These are phyloP conservation scores for Mechanitis mazaeus DNA, from an alignment of 2,888 invertebrate species.

Conservation along the genomic window DNA sequence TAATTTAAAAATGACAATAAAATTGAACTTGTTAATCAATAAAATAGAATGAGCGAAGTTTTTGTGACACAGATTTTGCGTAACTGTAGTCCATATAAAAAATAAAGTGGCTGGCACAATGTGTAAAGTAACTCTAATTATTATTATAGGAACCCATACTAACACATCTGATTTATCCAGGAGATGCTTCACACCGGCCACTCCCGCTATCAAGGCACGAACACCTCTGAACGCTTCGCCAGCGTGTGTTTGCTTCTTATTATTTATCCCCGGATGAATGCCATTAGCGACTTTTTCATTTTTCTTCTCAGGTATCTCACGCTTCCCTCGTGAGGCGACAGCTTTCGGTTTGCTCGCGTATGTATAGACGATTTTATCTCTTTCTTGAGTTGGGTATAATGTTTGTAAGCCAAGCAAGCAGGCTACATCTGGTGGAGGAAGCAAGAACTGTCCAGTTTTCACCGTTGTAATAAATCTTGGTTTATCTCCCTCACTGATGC, in stretches of 20 bases:
- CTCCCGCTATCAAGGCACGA: slow-evolving; percentile 53
- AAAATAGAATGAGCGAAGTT: neutral
- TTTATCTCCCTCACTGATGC: slow-evolving; percentile 43
- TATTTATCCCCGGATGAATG: slow-evolving; percentile 22
- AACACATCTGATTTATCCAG: slow-evolving; percentile 33
- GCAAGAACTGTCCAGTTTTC: slow-evolving; percentile 85
- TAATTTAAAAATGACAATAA: neutral
- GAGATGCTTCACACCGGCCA: slow-evolving; percentile 46
- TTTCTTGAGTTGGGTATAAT: slow-evolving; percentile 50
- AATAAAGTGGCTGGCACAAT: neutral
- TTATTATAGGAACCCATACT: slow-evolving; percentile 17
- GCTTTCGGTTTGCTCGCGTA: slow-evolving; percentile 81
- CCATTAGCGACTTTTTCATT: slow-evolving; percentile 29
- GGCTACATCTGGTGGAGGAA: slow-evolving; percentile 85
- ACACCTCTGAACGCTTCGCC: slow-evolving; percentile 38
- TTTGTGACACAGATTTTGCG: neutral
- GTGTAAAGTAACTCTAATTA: too few relatives aligned
- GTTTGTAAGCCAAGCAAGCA: slow-evolving; percentile 77
- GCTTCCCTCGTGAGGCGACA: slow-evolving; percentile 47
- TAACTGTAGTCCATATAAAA: neutral
- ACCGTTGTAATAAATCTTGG: slow-evolving; percentile 89
- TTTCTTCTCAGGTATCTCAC: slow-evolving; percentile 35
- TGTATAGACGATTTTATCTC: slow-evolving; percentile 75
- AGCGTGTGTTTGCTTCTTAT: slow-evolving; percentile 22
- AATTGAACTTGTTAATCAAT: neutral